phyloP scores from a whole-genome alignment of 1,140 invertebrate species.

The Saccostrea cuccullata region DNA sequence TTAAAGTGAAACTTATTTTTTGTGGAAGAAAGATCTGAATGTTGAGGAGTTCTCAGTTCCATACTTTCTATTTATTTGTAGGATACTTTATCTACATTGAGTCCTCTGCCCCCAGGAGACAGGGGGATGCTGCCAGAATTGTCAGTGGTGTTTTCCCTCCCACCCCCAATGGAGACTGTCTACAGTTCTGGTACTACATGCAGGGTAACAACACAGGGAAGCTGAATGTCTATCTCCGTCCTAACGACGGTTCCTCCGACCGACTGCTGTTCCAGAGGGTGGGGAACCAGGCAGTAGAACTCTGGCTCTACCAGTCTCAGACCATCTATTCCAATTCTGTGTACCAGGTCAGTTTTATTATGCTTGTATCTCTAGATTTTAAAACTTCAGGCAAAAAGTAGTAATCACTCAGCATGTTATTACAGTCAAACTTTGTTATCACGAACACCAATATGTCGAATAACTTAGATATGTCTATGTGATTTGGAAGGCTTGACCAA shows the following conservation, averaged over 20 bases:
- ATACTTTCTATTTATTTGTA: conserved; percentile 35
- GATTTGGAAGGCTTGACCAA: too few relatives aligned
- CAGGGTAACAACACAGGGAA: conserved; percentile 80
- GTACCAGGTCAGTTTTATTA: conserved; percentile 51
- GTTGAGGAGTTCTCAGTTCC: too few relatives aligned
- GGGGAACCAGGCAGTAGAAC: conserved; percentile 66
- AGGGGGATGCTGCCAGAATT: conserved; percentile 69
- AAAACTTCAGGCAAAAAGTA: too few relatives aligned
- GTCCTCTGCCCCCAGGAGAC: conserved; percentile 65
- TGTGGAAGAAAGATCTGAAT: too few relatives aligned
- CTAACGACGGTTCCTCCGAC: conserved; percentile 43
- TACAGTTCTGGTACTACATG: conserved; percentile 88
- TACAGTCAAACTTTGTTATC: too few relatives aligned
- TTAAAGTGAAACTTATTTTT: too few relatives aligned
- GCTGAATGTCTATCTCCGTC: conserved; percentile 68
- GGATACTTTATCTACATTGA: conserved; percentile 77
- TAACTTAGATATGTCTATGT: too few relatives aligned
- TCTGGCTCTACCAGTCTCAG: conserved; percentile 69
- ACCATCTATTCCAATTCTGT: conserved; percentile 48
- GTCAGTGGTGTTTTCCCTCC: conserved; percentile 59
- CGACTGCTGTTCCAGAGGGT: conserved; percentile 57
- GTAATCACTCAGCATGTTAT: too few relatives aligned
- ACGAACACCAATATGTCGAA: too few relatives aligned
- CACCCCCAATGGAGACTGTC: conserved; percentile 59
- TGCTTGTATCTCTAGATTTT: not conserved